Evolutionary conservation across 2,888 invertebrate genomes (phyloP), one percentile per base, ranked within the genome.

Genomic region (Ectemnius continuus): DNA sequence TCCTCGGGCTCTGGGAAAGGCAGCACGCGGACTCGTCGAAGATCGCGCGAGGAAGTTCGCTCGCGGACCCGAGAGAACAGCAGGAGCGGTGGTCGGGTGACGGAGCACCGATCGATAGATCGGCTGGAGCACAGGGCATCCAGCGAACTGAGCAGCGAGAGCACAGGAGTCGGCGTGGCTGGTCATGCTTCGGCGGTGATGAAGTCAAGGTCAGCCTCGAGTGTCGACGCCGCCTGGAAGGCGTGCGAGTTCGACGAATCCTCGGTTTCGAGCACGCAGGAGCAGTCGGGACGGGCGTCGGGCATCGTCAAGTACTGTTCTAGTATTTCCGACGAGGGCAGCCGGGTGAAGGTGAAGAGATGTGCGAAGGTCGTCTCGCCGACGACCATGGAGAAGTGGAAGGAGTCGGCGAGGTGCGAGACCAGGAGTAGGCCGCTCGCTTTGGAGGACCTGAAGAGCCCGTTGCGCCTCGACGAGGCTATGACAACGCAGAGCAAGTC

Each of bases 381-480:
- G 6, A 78, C 80, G 56, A 85, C 84, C 63, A 86, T 85, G 79
- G 87, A 87, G 62, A 89, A 87, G 69, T 89, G 89, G 89, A 89
- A 88, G 78, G 88, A 86, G 75, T 84, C 85, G 45, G 77, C 81
- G 46, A 83, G 86, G 61, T 85, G 82, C 78, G 88, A 84, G 68
- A 86, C 84, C 3, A 84, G 86, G 68, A 88, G 88, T 67, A 87
- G 85, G 62, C 67, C 83, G 1, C 79, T 91, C 18, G 84, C 78
- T 0, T 86, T 88, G 5, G 87, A 85, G 23, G 88, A 90, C 71
- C 80, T 91, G 6, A 88, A 88, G 76, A 89, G 85, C 26, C 90
- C 91, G 3, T 79, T 86, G 3, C 76, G 82, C 8, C 81, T 91
- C 59, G 90, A 90, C 70, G 84, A 85, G 67, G 84, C 78, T 4